Evolutionary conservation across 2,797 vertebrate species (phyloP), one percentile per base, ranked within the genome.

Genomic region (Otus scops): DNA sequence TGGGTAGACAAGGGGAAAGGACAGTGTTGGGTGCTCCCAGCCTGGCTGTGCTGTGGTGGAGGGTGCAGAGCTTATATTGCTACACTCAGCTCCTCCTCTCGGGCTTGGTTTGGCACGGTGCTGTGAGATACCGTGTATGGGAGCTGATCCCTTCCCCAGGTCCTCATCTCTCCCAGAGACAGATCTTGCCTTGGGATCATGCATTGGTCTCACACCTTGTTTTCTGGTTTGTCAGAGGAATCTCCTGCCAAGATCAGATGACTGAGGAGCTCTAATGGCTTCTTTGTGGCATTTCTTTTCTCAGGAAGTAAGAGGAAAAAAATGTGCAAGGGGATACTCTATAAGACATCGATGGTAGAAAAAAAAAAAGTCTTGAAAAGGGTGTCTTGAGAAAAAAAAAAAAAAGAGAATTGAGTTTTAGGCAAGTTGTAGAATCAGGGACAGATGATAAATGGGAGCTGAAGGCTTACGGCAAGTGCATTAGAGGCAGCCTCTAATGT

Each of bases 361-460:
- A 51, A 59, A 81, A 51, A 34, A 11, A 23, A 7, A 48, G 10
- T 20, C 22, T 54, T 73, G 34, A 22, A 59, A 69, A 89, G 6
- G 4, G 1, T 47, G 6, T 56, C 65, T 28, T 48, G 56, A 74
- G 26, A 23, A 59, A 36, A 64, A 59, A 28, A 61, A 38, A 61
- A 57, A 23, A 39, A 15, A 32, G 20, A 70, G 7, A 87, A 74
- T 13, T 39, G 64, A 89, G 30, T 87, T 95, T 87, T 92, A 89
- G 48, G 56, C 45, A 63, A 85, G 73, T 13, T 71, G 80, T 59
- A 51, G 81, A 56, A 82, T 63, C 47, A 56, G 67, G 28, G 54
- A 70, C n/a, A 77, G 71, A 34, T 34, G 48, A 91, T 60, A 93
- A 96, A 93, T 85, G 63, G 64, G 45, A 93, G 38, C 41, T 91